Percentiles rank a stretch among this genome's conserved stretches.
These are phyloP conservation scores for Dryococelus australis DNA, from an alignment of 2,888 invertebrate species.

Conservation along the genomic window DNA sequence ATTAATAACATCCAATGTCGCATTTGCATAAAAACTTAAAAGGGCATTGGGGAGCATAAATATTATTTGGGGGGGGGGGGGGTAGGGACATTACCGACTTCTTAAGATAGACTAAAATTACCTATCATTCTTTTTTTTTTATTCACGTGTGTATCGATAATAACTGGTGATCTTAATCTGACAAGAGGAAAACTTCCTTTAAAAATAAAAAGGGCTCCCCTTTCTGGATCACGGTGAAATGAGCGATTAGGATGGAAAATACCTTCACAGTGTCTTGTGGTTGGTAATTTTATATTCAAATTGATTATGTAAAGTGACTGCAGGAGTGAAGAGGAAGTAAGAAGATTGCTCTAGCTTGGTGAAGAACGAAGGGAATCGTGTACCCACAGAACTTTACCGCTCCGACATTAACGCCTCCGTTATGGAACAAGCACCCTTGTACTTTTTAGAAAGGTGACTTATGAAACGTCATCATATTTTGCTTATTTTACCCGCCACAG, in stretches of 20 bases:
- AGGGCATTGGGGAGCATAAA: not conserved
- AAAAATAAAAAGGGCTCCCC: not conserved
- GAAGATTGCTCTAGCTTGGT: not conserved
- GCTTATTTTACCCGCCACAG: no score
- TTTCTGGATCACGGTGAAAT: not conserved
- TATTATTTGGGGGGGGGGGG: not conserved
- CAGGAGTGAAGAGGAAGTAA: not conserved
- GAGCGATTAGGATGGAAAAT: not conserved
- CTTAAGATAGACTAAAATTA: not conserved
- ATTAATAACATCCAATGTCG: not conserved
- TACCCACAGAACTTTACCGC: not conserved
- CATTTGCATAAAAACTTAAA: not conserved
- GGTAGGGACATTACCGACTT: not conserved
- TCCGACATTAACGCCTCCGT: not conserved
- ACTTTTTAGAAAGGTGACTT: no score
- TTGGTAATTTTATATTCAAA: conserved; percentile 16
- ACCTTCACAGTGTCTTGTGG: not conserved
- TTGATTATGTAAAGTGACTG: not conserved
- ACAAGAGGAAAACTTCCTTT: not conserved
- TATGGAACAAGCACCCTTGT: not conserved
- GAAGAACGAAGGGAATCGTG: not conserved
- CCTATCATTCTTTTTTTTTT: not conserved
- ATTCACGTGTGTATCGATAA: not conserved
- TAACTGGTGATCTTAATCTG: not conserved
- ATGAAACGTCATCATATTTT: no score